Conservation (phyloP, 2,888 invertebrate genomes). For the Sipunculus nudus region DNA sequence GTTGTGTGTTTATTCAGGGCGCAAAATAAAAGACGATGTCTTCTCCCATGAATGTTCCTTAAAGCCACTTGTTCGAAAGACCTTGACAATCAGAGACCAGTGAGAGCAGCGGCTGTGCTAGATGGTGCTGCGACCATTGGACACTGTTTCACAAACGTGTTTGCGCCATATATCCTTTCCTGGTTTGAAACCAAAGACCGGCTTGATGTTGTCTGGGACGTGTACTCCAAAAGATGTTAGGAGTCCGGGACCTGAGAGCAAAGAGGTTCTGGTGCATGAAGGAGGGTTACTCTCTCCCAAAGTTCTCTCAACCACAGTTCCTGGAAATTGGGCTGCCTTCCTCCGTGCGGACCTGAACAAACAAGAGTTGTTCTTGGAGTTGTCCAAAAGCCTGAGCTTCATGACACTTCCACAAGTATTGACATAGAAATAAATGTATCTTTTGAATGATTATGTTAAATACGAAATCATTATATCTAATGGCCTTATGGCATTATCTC, state of each 20-base stretch:
- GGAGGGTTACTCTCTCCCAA: slow-evolving; percentile 1
- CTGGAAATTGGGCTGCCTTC: slow-evolving; percentile 23
- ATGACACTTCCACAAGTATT: not conserved
- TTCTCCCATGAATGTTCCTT: slow-evolving; percentile 9
- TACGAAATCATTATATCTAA: no score
- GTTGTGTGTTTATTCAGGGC: slow-evolving; percentile 12
- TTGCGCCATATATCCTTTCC: slow-evolving; percentile 16
- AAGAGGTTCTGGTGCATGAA: not conserved
- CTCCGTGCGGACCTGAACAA: slow-evolving; percentile 23
- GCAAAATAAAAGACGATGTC: slow-evolving; percentile 7
- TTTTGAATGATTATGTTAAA: not conserved
- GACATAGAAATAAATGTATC: not conserved
- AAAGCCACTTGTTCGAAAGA: slow-evolving; percentile 16
- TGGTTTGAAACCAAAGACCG: slow-evolving; percentile 18
- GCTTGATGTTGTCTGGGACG: slow-evolving; percentile 6
- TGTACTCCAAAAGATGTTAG: slow-evolving; percentile 10
- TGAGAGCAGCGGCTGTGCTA: slow-evolving; percentile 20
- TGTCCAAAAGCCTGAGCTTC: slow-evolving; percentile 12
- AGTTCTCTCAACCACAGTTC: slow-evolving; percentile 17
- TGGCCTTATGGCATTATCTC: no score
- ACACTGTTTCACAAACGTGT: slow-evolving; percentile 21
- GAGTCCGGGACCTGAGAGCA: slow-evolving; percentile 15
- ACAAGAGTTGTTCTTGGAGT: slow-evolving; percentile 19
- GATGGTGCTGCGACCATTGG: slow-evolving; percentile 22
- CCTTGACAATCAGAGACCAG: slow-evolving; percentile 15